phyloP scores from a whole-genome alignment of 2,797 vertebrate genomes.

The Xerus rutilus region DNA sequence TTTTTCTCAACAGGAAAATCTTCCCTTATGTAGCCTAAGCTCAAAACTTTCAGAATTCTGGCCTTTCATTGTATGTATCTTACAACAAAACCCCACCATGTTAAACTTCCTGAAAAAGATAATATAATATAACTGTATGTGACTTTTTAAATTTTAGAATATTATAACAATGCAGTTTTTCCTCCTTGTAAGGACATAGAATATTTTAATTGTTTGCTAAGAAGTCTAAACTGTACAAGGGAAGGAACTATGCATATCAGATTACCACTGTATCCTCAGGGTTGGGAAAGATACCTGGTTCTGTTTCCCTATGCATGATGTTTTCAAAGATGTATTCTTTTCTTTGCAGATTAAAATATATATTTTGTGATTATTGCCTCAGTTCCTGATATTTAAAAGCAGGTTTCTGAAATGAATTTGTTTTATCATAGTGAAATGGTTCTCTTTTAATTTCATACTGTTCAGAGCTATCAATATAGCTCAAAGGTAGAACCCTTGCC shows the following conservation, averaged over 20 bases:
- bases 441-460: neutral
- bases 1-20: conserved; percentile 72
- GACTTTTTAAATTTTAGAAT: neutral
- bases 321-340: neutral
- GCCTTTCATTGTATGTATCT: neutral
- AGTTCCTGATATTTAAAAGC: neutral
- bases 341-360: neutral
- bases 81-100: neutral
- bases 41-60: neutral
- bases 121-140: neutral
- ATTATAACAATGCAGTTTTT: neutral
- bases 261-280: neutral
- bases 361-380: neutral
- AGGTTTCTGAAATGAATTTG: neutral
- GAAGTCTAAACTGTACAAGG: neutral
- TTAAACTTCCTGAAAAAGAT: neutral
- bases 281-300: neutral
- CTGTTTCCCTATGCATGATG: neutral
- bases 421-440: neutral
- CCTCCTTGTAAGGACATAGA: neutral
- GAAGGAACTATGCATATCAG: neutral
- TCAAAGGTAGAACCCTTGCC: too few species aligned
- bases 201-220: conserved; percentile 19
- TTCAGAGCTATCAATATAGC: too few species aligned
- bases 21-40: conserved; percentile 65